Base-by-base conservation (phyloP, 2,113 vertebrate species). In the Corvus moneduloides region DNA sequence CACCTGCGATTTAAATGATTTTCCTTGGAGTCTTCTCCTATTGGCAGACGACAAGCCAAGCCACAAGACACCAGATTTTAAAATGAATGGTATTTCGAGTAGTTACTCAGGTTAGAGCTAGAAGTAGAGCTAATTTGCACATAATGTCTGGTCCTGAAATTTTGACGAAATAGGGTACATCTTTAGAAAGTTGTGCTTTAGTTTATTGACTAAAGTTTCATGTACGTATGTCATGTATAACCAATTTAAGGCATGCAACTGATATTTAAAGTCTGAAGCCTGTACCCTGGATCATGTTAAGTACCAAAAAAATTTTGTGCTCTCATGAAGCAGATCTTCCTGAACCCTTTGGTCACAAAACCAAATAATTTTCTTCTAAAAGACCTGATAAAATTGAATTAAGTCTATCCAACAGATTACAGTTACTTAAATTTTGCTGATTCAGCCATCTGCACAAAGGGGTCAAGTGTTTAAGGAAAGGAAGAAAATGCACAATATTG, bases 71-170 rank as follows among this genome's bases (percentile, higher is more conserved):
- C 22, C 7, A 62, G 32, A 73, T 87, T 76, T 85, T 61, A 46
- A 72, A 85, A 83, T 2, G 0, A 87, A 58, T 18, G 0, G 15
- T 6, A 58, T 11, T 83, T 91, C 0, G 0, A 66, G 43, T 28
- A 87, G 33, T 59, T 55, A 59, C 18, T 66, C 5, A 58, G 63
- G 27, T 35, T 17, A 30, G 16, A 52, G 11, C 37, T 33, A 54
- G n/a, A 91, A 77, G 11, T 22, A 80, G 23, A 22, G 16, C 33
- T 72, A 68, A 26, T 72, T 76, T 64, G 46, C 35, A 63, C 8
- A 6, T 46, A 46, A 62, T 13, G 10, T 37, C 54, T 41, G 16
- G 32, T 75, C 44, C 17, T 39, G 27, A 30, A 24, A 56, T 75
- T 90, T 64, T 90, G 23, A 7, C 14, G 10, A 18, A 64, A n/a